Percentiles rank a stretch among this genome's conserved stretches.
Evolutionary conservation across 1,140 invertebrate species (phyloP).

Genomic region (Eufriesea mexicana): DNA sequence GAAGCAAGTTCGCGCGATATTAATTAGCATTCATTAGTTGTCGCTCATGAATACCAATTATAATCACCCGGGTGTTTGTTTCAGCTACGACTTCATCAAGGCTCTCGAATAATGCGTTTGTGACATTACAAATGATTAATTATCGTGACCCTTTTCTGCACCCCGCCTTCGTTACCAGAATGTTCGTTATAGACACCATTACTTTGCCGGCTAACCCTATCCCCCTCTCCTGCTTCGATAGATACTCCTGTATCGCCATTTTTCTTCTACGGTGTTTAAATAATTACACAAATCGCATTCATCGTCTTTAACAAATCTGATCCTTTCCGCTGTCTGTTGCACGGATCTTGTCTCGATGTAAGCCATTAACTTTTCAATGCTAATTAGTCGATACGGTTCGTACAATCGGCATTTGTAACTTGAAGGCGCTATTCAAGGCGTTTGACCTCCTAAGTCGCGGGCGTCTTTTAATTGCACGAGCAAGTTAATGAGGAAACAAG

Average conservation of each 20-base stretch:
- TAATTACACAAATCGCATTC: too few relatives aligned
- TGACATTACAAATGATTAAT: conserved; percentile 1
- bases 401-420: not conserved
- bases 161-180: not conserved
- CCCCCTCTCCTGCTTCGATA: not conserved
- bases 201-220: not conserved
- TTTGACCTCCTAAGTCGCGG: not conserved
- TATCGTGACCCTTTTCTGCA: too few relatives aligned
- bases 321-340: too few relatives aligned
- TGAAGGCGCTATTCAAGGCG: not conserved
- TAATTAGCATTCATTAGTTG: conserved; percentile 32
- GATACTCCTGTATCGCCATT: not conserved
- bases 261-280: too few relatives aligned
- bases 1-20: not conserved
- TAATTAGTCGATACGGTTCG: not conserved
- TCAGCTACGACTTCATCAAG: not conserved
- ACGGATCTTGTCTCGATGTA: too few relatives aligned
- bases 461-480: conserved; percentile 28
- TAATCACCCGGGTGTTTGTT: not conserved
- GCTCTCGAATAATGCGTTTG: not conserved
- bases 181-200: not conserved
- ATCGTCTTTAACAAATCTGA: too few relatives aligned
- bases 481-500: conserved; percentile 42
- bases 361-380: too few relatives aligned
- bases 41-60: conserved; percentile 6